Base-by-base conservation (phyloP, 2,113 vertebrate species). In the Myrmophylax atrothorax region DNA sequence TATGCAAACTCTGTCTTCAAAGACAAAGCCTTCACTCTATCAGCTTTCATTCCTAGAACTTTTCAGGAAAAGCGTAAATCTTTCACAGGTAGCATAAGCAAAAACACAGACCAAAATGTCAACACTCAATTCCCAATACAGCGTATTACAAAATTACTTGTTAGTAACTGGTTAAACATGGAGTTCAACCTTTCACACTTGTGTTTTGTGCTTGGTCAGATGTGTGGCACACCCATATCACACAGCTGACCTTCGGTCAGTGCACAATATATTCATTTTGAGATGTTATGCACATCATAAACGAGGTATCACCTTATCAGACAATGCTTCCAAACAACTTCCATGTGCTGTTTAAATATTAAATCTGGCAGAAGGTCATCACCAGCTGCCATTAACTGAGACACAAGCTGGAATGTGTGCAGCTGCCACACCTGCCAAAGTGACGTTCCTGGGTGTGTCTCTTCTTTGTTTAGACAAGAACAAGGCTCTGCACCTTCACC, bases 211-310 rank as follows among this genome's bases (percentile, higher is more conserved):
- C 50, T 75, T 20, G 7, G 22, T 62, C 37, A 58, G 31, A 16
- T 17, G 58, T 28, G 59, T 55, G 67, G 19, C 77, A 85, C 69
- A 38, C 58, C 66, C 28, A 1, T 26, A 22, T 25, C 66, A 38
- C 5, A 1, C 29, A 33, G 7, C 16, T 47, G 53, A 53, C 38
- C 79, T 93, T 90, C 42, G 52, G 16, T 68, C 70, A 20, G 4
- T 16, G 53, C 56, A 26, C 23, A 16, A 5, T 19, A 31, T 12
- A 52, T 19, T 37, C 66, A 74, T 15, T 33, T 16, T 26, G 63
- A 56, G 64, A 38, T 47, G 29, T 38, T 46, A 38, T 3, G 60
- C 25, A 53, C 19, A 13, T 3, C 1, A 0, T 1, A 3, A 20
- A 13, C 7, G 4, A n/a, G 56, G 9, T 12, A 33, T 6, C 15